Conservation (phyloP, 2,888 invertebrate genomes). For the Chymomyza procnemis region DNA sequence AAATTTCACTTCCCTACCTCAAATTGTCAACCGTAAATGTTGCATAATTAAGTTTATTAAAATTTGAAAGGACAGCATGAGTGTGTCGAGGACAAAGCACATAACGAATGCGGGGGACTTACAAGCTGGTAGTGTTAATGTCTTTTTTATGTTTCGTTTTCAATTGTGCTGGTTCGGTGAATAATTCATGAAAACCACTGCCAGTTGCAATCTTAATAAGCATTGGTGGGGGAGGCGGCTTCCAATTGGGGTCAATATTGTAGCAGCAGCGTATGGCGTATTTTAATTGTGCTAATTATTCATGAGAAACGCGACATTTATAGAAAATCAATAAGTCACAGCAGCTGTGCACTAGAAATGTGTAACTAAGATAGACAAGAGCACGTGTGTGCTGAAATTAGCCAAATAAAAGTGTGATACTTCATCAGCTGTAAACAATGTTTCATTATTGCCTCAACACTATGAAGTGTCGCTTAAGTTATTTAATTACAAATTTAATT, state of each 20-base stretch:
- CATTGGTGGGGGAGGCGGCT: too few relatives aligned
- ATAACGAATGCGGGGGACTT: neutral
- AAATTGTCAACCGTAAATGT: conserved; percentile 21
- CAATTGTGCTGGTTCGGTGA: conserved; percentile 37
- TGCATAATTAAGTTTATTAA: conserved; percentile 59
- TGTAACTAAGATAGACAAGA: neutral
- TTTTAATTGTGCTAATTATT: conserved; percentile 38
- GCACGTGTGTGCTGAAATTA: neutral
- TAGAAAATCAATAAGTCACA: neutral
- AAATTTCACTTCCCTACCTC: neutral
- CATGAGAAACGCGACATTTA: neutral
- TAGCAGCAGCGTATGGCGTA: conserved; percentile 15
- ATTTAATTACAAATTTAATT: neutral
- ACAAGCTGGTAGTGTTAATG: conserved; percentile 41
- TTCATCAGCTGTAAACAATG: neutral
- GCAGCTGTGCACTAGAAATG: too few relatives aligned
- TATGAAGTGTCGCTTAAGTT: neutral
- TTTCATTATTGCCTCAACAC: too few relatives aligned
- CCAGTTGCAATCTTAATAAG: neutral
- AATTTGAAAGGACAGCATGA: conserved; percentile 37
- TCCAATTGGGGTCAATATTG: conserved; percentile 33
- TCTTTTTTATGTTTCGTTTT: conserved; percentile 53
- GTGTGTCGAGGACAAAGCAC: neutral
- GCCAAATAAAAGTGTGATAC: neutral
- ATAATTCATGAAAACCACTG: conserved; percentile 34